Conservation (phyloP, 1,140 invertebrate species). For the Heliconius melpomene region DNA sequence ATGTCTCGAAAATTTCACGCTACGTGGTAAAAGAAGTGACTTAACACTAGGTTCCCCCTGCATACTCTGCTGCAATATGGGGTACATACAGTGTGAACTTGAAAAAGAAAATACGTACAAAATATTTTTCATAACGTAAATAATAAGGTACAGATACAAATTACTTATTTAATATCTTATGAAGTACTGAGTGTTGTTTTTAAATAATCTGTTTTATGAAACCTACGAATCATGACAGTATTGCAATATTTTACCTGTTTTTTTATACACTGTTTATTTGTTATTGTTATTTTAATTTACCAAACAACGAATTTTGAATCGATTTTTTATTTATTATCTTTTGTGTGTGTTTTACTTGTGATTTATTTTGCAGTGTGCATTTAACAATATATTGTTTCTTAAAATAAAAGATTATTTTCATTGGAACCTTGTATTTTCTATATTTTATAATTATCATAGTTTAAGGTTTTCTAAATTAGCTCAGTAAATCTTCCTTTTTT, state of each 20-base stretch:
- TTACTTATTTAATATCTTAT: slow-evolving; percentile 18
- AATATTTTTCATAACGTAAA: not conserved
- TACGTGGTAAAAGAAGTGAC: too few species aligned
- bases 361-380: slow-evolving; percentile 35
- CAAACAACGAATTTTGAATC: slow-evolving; percentile 50
- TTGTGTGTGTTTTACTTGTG: slow-evolving; percentile 23
- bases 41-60: too few species aligned
- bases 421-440: not conserved
- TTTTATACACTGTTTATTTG: slow-evolving; percentile 26
- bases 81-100: too few species aligned
- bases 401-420: slow-evolving; percentile 23
- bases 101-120: too few species aligned
- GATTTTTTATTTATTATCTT: slow-evolving; percentile 30
- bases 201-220: slow-evolving; percentile 17
- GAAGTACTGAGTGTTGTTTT: not conserved
- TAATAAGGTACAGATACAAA: not conserved
- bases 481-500: too few species aligned
- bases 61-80: too few species aligned
- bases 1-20: too few species aligned
- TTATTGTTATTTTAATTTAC: slow-evolving; percentile 37
- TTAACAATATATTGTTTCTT: slow-evolving; percentile 44
- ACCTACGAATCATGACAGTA: slow-evolving; percentile 61
- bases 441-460: not conserved
- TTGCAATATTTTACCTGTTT: slow-evolving; percentile 47
- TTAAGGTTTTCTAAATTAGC: too few species aligned